Percentiles rank a stretch among this genome's conserved stretches.
Conservation (phyloP, 2,113 vertebrate genomes). For the Uria aalge region DNA sequence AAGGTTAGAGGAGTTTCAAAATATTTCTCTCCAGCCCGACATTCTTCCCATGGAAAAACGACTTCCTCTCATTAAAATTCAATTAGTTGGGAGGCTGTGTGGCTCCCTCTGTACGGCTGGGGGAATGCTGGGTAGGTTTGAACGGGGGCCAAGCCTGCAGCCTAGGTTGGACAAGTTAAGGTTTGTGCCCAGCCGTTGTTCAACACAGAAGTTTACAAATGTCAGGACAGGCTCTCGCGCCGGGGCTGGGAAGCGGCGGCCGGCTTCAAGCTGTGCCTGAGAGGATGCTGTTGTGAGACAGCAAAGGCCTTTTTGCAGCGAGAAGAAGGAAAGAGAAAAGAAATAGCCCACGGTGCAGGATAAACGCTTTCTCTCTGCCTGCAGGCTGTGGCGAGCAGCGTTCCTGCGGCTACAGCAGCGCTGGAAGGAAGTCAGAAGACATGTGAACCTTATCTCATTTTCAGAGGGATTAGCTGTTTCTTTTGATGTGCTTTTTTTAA, state of each 20-base stretch:
- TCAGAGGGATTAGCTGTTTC: background rate
- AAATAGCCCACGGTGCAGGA: background rate
- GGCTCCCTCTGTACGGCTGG: conserved; percentile 10
- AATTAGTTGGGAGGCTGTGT: background rate
- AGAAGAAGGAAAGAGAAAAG: background rate
- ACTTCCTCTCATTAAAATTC: conserved; percentile 53
- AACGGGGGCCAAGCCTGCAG: background rate
- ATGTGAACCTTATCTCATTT: background rate
- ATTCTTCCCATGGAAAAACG: conserved; percentile 2
- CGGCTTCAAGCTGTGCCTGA: background rate
- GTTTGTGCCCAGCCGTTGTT: background rate
- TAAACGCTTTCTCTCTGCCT: background rate
- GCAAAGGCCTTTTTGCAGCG: background rate
- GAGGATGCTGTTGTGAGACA: background rate
- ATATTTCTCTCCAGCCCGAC: background rate
- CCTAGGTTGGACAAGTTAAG: background rate
- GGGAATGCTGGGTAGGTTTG: background rate
- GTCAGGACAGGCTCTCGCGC: background rate
- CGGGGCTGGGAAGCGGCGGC: background rate
- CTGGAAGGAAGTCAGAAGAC: background rate
- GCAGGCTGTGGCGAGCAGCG: background rate
- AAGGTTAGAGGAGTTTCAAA: background rate
- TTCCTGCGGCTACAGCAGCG: background rate
- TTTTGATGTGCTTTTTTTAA: background rate
- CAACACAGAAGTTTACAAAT: background rate